These are phyloP conservation scores for Acanthis flammea DNA, from an alignment of 2,797 vertebrate genomes.

Conservation along the genomic window DNA sequence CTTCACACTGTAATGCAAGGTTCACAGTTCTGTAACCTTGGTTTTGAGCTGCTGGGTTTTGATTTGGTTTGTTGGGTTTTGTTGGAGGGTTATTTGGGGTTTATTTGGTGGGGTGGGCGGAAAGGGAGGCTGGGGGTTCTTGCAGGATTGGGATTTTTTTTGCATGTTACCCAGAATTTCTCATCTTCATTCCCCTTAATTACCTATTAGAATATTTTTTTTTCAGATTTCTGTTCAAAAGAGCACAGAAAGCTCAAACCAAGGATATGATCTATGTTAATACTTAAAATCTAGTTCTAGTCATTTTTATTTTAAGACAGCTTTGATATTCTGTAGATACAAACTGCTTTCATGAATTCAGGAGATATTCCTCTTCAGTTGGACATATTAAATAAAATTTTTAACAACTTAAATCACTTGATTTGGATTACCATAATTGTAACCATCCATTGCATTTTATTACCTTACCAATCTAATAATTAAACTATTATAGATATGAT, in stretches of 20 bases:
- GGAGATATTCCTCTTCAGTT: background rate
- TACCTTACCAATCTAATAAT: background rate
- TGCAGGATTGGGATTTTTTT: fast-evolving
- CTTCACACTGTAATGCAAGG: background rate
- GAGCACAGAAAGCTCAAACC: background rate
- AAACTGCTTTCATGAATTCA: background rate
- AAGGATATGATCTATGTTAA: background rate
- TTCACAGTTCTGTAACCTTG: background rate
- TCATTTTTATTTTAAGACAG: background rate
- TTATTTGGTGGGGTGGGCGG: fast-evolving
- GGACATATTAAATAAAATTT: background rate
- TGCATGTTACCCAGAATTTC: background rate
- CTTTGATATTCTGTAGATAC: background rate
- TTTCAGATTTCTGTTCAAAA: background rate
- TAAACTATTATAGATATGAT: background rate
- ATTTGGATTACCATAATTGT: background rate
- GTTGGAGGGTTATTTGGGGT: fast-evolving
- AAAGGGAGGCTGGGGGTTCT: fast-evolving
- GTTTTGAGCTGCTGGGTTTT: background rate
- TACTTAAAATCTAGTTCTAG: background rate
- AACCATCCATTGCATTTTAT: background rate
- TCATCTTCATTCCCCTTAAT: background rate
- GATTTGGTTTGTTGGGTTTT: background rate
- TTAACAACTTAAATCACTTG: background rate
- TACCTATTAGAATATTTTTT: background rate